phyloP scores from a whole-genome alignment of 2,888 invertebrate genomes.

The Eulithis testata region DNA sequence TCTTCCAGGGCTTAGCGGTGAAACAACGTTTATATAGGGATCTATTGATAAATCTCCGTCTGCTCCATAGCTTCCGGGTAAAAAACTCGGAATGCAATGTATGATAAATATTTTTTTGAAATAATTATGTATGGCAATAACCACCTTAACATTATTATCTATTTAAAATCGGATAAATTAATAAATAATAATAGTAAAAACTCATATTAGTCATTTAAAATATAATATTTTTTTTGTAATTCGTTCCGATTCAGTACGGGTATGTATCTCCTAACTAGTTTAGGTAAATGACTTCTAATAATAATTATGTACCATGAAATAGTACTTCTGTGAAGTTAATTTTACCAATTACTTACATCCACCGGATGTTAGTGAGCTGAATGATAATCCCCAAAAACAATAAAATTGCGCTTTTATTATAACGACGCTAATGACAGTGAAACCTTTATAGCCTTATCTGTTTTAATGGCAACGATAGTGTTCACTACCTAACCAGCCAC shows the following conservation, averaged over 20 bases:
- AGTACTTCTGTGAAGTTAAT: not conserved
- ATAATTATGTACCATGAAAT: conserved; percentile 2
- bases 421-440: conserved; percentile 3
- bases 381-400: conserved; percentile 47
- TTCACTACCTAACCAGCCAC: not conserved
- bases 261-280: conserved; percentile 3
- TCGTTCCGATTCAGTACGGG: conserved; percentile 5
- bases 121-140: no score
- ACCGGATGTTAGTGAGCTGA: conserved; percentile 51
- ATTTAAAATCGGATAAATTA: no score
- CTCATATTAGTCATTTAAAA: conserved; percentile 20
- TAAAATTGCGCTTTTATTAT: conserved; percentile 13
- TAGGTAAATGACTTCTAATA: not conserved
- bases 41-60: conserved; percentile 43
- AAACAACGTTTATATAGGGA: conserved; percentile 56
- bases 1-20: conserved; percentile 43
- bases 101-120: no score
- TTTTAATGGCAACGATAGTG: no score
- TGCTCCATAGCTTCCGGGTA: conserved; percentile 47
- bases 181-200: conserved; percentile 14
- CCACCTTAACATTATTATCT: no score
- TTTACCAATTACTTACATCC: conserved; percentile 20
- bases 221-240: conserved; percentile 23
- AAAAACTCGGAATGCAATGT: conserved; percentile 4
- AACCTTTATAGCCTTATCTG: not conserved